phyloP scores from a whole-genome alignment of 2,113 vertebrate species.

The Antigone vipio region DNA sequence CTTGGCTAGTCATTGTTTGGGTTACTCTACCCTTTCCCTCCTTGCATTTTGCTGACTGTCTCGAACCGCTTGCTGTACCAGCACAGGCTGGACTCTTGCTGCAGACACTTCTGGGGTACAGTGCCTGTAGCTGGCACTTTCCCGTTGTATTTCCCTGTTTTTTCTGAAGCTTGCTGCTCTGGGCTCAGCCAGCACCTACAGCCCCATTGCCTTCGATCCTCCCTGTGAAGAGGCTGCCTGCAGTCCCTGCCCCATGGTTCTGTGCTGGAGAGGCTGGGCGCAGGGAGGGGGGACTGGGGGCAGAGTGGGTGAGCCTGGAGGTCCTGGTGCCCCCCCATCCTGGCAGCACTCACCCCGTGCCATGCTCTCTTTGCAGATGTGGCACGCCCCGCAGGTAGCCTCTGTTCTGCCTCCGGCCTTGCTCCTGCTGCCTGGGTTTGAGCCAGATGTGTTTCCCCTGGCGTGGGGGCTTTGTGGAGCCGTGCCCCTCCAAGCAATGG shows the following conservation, averaged over 20 bases:
- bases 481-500: not conserved
- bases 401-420: not conserved
- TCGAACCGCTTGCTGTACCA: not conserved
- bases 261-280: not conserved
- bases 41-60: not conserved
- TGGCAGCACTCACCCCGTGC: not conserved
- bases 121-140: not conserved
- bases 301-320: not conserved
- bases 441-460: not conserved
- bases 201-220: not conserved
- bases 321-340: not conserved
- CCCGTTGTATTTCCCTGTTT: not conserved
- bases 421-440: not conserved
- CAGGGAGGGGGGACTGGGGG: not conserved
- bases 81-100: not conserved
- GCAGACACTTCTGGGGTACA: not conserved
- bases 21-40: not conserved
- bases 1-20: constrained; percentile 27
- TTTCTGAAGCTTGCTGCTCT: not conserved
- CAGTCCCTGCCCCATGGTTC: rapidly evolving
- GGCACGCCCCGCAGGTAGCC: constrained; percentile 30
- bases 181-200: not conserved
- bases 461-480: not conserved
- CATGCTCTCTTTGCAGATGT: constrained; percentile 27
- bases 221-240: not conserved